Evolutionary conservation across 2,888 invertebrate species (phyloP), one percentile per base, ranked within the genome.

Genomic region (Drosophila buzzatii): DNA sequence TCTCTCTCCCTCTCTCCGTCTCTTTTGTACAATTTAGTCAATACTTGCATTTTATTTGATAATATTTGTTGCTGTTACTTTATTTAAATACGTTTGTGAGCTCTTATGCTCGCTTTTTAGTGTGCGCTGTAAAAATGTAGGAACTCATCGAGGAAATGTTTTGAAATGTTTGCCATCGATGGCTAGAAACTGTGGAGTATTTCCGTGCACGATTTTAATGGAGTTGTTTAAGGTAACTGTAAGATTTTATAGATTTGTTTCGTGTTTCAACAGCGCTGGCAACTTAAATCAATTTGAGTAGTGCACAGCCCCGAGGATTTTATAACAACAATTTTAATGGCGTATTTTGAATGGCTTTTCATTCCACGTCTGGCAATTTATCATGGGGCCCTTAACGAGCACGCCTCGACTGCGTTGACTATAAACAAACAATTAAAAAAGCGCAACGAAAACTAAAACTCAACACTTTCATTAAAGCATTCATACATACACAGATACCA

Each of bases 351-450:
- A 84, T 84, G 79, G 83, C 57, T 78, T 87, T 85, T 73, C 83
- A 81, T 83, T 79, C 62, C 68, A 60, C 69, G 71, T 64, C 70
- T 55, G 62, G 79, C 72, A 73, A 85, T 85, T 83, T 83, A 88
- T 85, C 85, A 85, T 75, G 85, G 81, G 73, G 73, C 71, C 70
- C 76, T 88, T 85, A 84, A 88, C 81, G 84, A 82, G 67, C 75
- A 53, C 68, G 72, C 70, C 47, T 47, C 55, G 60, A 73, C 56
- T 66, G 73, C 84, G 81, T 81, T 84, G 85, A 86, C 87, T 86
- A 81, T 86, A 86, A 86, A 86, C 89, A 86, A 86, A 87, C 89
- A 89, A 86, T 86, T 89, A 82, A 86, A 84, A 70, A 71, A 86
- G 80, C 79, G 81, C 79, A 84, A 69, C 73, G 66, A 83, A 79